These are phyloP conservation scores for Sarcophaga peregrina DNA, from an alignment of 1,140 invertebrate genomes.

Conservation along the genomic window DNA sequence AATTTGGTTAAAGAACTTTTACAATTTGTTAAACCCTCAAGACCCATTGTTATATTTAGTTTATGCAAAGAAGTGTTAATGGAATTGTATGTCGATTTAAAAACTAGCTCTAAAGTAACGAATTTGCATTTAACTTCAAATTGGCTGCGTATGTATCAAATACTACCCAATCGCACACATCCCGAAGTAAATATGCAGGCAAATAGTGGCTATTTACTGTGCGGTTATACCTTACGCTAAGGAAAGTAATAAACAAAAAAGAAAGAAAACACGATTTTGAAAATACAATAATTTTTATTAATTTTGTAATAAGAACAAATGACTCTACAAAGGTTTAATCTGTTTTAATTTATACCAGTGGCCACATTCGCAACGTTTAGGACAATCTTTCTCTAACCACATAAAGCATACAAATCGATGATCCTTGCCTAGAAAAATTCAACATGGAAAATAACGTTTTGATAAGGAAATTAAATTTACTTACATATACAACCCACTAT, in stretches of 20 bases:
- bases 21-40: constrained; percentile 78
- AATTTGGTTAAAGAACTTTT: constrained; percentile 81
- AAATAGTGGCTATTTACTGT: constrained; percentile 80
- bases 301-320: background rate
- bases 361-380: constrained; percentile 92
- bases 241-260: background rate
- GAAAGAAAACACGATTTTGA: background rate
- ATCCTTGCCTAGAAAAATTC: constrained; percentile 79
- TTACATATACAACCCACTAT: constrained; percentile 93
- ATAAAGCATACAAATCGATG: constrained; percentile 88
- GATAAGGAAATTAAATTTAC: constrained; percentile 47
- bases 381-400: constrained; percentile 87
- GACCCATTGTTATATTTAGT: constrained; percentile 87
- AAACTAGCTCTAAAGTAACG: constrained; percentile 75
- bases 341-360: constrained; percentile 93
- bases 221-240: constrained; percentile 71
- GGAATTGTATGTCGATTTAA: constrained; percentile 82
- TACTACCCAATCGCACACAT: constrained; percentile 85
- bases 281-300: background rate
- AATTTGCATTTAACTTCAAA: constrained; percentile 84
- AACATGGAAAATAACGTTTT: background rate
- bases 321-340: constrained; percentile 57
- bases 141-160: constrained; percentile 91
- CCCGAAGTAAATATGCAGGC: constrained; percentile 83
- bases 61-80: constrained; percentile 82